Conservation (phyloP, 2,888 invertebrate genomes). For the Sarcophaga subvicina region DNA sequence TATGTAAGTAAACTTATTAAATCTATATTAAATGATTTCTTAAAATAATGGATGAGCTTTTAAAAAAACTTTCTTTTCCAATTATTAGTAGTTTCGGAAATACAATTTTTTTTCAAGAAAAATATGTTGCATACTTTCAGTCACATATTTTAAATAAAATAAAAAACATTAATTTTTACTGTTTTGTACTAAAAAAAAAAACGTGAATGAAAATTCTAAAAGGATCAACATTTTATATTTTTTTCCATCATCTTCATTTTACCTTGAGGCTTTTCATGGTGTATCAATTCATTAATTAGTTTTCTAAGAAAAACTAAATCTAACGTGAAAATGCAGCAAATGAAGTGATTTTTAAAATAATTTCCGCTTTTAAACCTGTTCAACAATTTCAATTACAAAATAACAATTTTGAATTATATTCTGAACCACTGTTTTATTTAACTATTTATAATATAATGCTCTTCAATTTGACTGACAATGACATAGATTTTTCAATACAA, state of each 20-base stretch:
- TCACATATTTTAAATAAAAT: not conserved
- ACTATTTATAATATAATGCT: not conserved
- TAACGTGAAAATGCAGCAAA: not conserved
- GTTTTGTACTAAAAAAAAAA: no score
- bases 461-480: constrained; percentile 19
- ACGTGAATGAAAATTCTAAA: no score
- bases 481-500: constrained; percentile 16
- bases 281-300: no score
- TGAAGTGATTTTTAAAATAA: constrained; percentile 5
- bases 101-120: not conserved
- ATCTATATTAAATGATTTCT: constrained; percentile 14
- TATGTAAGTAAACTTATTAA: constrained; percentile 74
- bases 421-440: not conserved
- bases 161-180: no score
- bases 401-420: not conserved
- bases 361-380: constrained; percentile 14
- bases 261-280: no score
- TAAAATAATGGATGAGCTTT: constrained; percentile 40
- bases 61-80: not conserved
- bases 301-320: no score
- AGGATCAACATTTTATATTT: no score
- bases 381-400: no score
- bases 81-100: no score
- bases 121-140: constrained; percentile 15
- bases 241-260: no score